Base-by-base conservation (phyloP, 2,113 vertebrate species). In the Numida meleagris region DNA sequence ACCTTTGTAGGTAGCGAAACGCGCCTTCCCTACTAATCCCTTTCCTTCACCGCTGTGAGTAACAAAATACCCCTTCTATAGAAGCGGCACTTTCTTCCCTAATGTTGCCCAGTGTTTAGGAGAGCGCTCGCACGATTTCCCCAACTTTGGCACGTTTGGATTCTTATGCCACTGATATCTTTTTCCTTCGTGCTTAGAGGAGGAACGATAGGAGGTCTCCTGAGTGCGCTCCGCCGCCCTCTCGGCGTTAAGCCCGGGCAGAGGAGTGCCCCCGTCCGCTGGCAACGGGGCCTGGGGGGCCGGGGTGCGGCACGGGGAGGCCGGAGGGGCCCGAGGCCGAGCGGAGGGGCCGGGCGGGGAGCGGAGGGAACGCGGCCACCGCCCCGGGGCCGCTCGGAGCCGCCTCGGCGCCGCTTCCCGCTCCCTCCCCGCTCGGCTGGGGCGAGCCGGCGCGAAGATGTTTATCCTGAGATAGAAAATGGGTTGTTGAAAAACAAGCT, bases 381-480 rank as follows among this genome's bases (percentile, higher is more conserved):
- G 34, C 82, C 46, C 67, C 50, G 34, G 21, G 25, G 45, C 38
- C 17, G 38, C 27, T 31, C 19, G 48, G 43, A 50, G 76, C 51
- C 51, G 55, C 91, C 65, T 84, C 53, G 42, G 18, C 27, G 43
- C n/a, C 2, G 33, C 16, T 82, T 48, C 83, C 77, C 50, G 80
- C 93, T 90, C 86, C 93, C 91, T 95, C 93, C 82, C 71, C 58
- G 82, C 94, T 29, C 84, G 65, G 78, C 71, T 38, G 65, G 94
- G 94, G 93, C 6, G 40, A 75, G 86, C 51, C 78, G 93, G 43
- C 12, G 83, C 50, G 78, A 40, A 90, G 74, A 88, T 89, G 90
- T 96, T 97, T 89, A 86, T 90, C 92, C 93, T 93, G 76, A 96
- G 87, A 92, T 11, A 77, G 42, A 96, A 95, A 96, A 96, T 96